These are phyloP conservation scores for Homarus americanus DNA, from an alignment of 1,140 invertebrate species.

Conservation along the genomic window DNA sequence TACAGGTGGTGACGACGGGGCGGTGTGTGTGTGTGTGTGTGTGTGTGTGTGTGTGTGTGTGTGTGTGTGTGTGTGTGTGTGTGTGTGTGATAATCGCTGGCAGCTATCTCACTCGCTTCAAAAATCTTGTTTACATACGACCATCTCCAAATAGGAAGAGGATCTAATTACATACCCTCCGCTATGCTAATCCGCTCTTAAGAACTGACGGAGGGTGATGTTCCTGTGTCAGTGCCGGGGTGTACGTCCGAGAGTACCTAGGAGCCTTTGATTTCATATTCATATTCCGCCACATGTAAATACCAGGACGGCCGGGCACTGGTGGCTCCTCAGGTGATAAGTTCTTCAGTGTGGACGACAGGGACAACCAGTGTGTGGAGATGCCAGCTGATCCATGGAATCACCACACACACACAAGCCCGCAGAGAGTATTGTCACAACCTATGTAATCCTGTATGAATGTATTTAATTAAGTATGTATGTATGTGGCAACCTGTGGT, in stretches of 20 bases:
- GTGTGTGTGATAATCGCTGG: neutral
- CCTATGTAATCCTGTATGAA: neutral
- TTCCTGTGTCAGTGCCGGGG: neutral
- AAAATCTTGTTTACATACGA: conserved; percentile 39
- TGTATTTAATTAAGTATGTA: neutral
- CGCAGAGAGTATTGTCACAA: too few relatives aligned
- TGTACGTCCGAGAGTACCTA: neutral
- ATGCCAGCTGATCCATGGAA: too few relatives aligned
- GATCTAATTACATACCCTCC: conserved; percentile 2
- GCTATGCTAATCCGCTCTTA: neutral
- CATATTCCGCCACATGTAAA: neutral
- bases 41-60: neutral
- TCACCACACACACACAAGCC: too few relatives aligned
- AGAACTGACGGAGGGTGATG: neutral
- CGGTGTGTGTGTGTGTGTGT: neutral
- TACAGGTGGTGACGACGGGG: too few relatives aligned
- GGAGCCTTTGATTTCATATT: neutral
- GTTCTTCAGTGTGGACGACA: neutral
- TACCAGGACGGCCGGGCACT: neutral
- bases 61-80: neutral
- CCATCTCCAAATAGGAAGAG: conserved; percentile 23
- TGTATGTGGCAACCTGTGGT: too few relatives aligned
- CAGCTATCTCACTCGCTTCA: conserved; percentile 16
- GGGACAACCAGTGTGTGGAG: neutral
- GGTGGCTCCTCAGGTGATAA: neutral